Base-by-base conservation (phyloP, 2,888 invertebrate species). In the Tiliacea aurago region DNA sequence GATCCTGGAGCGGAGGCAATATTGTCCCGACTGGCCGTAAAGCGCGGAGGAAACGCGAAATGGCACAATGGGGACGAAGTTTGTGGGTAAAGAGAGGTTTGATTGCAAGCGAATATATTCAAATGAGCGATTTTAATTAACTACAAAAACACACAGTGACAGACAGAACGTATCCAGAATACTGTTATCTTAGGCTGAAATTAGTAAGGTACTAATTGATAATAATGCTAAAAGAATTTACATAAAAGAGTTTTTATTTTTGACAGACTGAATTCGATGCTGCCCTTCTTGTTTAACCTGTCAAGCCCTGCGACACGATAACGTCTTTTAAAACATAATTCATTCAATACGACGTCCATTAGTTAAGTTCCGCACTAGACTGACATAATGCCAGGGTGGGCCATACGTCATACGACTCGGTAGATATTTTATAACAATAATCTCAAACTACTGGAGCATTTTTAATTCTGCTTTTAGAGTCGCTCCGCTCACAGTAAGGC, bases 21-120 rank as follows among this genome's bases (percentile, higher is more conserved):
- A 89, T 87, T 83, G 85, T 85, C 84, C 67, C 80, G 79, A 89
- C 84, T 80, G 87, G 84, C 83, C 64, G 78, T 90, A 88, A 90
- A 88, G 70, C 83, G 81, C 72, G 76, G 51, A 76, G 80, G 80
- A 82, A 77, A 75, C 73, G 75, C 37, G 65, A 70, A 83, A 87
- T 86, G 73, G 78, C 67, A 71, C 83, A 70, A 62, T 51, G 56
- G 85, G 82, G 84, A 70, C 64, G 47, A 78, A 83, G 66, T 76
- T 76, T 74, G 33, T 53, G 55, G 33, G 28, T 66, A 69, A 45
- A 72, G 63, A 23, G 5, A 55, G 65, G 83, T 18, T 13, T 33
- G 4, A 77, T 4, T 62, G 55, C 37, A 20, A 69, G 83, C 75
- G 61, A 78, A 10, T n/a, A 18, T 15, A 18, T 45, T 74, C 9